Percentiles rank a stretch among this genome's conserved stretches.
Evolutionary conservation across 1,140 invertebrate genomes (phyloP).

Genomic region (Watersipora subatra): DNA sequence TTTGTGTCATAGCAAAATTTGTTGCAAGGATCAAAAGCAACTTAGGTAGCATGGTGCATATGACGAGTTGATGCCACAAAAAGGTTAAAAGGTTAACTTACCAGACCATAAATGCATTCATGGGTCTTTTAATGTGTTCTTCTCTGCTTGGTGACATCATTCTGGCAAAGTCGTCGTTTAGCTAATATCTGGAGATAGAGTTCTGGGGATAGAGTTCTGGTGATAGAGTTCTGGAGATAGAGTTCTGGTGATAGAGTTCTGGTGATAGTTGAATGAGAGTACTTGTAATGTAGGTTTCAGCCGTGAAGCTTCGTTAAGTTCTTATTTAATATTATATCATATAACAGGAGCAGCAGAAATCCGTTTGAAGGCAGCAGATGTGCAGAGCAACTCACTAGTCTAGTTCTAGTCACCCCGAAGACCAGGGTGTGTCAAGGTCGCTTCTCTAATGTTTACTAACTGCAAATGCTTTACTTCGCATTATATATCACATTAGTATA

Average conservation of each 20-base stretch:
- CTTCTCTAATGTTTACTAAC: too few species aligned
- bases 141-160: slow-evolving; percentile 5
- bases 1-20: neutral
- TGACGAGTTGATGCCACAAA: neutral
- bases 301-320: neutral
- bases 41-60: neutral
- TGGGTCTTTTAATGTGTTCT: slow-evolving; percentile 80
- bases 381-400: neutral
- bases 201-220: neutral
- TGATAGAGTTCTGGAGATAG: neutral
- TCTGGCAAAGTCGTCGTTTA: too few species aligned
- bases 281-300: neutral
- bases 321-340: neutral
- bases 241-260: neutral
- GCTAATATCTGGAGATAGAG: too few species aligned
- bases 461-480: too few species aligned
- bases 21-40: neutral
- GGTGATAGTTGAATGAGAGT: neutral
- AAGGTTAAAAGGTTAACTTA: neutral
- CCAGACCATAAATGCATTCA: slow-evolving; percentile 99
- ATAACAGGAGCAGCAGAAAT: too few species aligned
- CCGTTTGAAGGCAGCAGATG: neutral
- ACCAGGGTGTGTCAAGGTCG: neutral
- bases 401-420: neutral
- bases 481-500: too few species aligned